Evolutionary conservation across 2,888 invertebrate species (phyloP).

Genomic region (Aspidapion aeneum): DNA sequence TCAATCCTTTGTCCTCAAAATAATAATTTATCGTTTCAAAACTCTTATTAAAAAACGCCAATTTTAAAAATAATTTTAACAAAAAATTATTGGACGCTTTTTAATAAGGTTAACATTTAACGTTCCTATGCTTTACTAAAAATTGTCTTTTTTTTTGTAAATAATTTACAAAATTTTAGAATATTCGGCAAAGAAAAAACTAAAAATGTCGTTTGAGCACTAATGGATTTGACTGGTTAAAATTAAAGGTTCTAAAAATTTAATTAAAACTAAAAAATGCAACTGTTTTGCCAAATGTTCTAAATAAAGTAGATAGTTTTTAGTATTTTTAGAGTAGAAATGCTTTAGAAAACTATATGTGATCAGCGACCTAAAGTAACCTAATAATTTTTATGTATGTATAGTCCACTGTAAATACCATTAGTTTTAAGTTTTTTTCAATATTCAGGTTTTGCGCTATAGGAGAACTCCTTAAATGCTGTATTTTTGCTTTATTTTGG

Average conservation of each 20-base stretch:
- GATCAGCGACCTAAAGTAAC: background rate
- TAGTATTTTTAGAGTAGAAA: background rate
- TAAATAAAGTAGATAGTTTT: background rate
- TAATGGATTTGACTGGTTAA: background rate
- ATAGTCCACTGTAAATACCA: background rate
- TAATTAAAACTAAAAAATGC: background rate
- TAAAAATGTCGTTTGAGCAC: background rate
- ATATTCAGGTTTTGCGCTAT: background rate
- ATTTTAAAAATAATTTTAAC: too few species aligned
- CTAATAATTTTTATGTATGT: too few species aligned
- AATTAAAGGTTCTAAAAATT: background rate
- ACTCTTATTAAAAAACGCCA: too few species aligned
- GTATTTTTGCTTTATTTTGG: background rate
- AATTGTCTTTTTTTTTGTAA: slow-evolving; percentile 1
- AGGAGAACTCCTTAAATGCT: background rate
- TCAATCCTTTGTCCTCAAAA: slow-evolving; percentile 34
- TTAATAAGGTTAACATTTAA: too few species aligned
- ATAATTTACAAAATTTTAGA: background rate
- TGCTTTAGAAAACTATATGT: background rate
- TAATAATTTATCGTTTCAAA: too few species aligned
- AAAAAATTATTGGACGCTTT: too few species aligned
- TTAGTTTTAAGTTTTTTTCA: background rate
- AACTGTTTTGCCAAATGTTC: background rate
- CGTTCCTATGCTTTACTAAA: too few species aligned
- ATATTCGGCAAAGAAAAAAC: background rate